Evolutionary conservation across 1,140 invertebrate species (phyloP).

Genomic region (Drosophila funebris): DNA sequence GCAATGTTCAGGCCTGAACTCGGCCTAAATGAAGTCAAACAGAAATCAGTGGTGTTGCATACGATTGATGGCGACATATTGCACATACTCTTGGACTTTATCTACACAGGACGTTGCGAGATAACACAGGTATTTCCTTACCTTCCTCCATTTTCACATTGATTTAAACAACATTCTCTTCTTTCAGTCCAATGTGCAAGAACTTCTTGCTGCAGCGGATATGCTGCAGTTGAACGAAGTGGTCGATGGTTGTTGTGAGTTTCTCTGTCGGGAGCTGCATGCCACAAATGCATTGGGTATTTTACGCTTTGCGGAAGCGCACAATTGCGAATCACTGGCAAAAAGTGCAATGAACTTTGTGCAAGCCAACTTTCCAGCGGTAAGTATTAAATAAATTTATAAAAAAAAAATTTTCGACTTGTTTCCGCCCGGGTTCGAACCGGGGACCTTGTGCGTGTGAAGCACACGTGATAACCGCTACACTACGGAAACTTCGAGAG

Average conservation of each 20-base stretch:
- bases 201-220: constrained; percentile 94
- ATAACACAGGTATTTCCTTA: constrained; percentile 70
- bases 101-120: constrained; percentile 90
- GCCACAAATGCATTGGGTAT: constrained; percentile 95
- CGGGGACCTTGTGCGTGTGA: constrained; percentile 88
- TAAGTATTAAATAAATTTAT: constrained; percentile 80
- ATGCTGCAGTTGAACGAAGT: constrained; percentile 96
- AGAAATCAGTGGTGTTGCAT: constrained; percentile 90
- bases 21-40: constrained; percentile 90
- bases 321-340: constrained; percentile 93
- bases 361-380: constrained; percentile 93
- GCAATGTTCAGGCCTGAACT: constrained; percentile 95
- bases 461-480: constrained; percentile 88
- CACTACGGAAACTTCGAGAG: constrained; percentile 84
- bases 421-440: constrained; percentile 87
- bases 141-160: background rate
- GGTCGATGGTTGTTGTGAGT: constrained; percentile 93
- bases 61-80: constrained; percentile 90
- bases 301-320: constrained; percentile 94
- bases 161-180: constrained; percentile 1
- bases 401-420: constrained; percentile 39
- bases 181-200: constrained; percentile 92
- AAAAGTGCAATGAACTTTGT: constrained; percentile 93
- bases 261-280: constrained; percentile 94
- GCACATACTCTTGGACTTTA: constrained; percentile 92